These are phyloP conservation scores for Ctena decussata DNA, from an alignment of 2,888 invertebrate species.

Conservation along the genomic window DNA sequence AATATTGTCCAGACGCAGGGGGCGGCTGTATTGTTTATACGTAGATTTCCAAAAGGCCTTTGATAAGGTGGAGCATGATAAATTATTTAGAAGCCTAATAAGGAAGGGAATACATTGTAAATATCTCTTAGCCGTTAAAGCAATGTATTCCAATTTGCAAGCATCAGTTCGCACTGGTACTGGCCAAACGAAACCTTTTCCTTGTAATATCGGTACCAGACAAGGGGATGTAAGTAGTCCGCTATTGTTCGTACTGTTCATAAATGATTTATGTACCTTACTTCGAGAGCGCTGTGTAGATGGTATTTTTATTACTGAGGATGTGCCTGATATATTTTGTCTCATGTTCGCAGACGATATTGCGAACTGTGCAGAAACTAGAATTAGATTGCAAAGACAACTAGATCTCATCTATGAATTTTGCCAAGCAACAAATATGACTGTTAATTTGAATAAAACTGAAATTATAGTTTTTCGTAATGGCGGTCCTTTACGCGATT, in stretches of 20 bases:
- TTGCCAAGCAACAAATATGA: neutral
- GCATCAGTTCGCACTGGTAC: neutral
- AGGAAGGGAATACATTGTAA: constrained; percentile 27
- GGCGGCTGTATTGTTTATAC: constrained; percentile 32
- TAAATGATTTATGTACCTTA: constrained; percentile 8
- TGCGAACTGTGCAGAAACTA: constrained; percentile 20
- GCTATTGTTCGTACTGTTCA: neutral
- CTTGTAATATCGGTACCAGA: neutral
- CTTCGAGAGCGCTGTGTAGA: neutral
- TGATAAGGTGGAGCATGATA: constrained; percentile 27
- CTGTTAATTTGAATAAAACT: neutral
- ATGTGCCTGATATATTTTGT: constrained; percentile 24
- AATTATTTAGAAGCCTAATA: constrained; percentile 25
- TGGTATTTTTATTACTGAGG: neutral
- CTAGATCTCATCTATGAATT: neutral
- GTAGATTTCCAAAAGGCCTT: constrained; percentile 45
- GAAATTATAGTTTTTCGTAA: constrained; percentile 13
- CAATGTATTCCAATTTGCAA: neutral
- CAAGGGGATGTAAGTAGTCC: constrained; percentile 11
- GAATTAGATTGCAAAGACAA: neutral
- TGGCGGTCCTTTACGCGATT: neutral
- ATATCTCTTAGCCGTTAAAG: constrained; percentile 4
- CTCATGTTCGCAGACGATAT: no score
- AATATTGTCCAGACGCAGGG: constrained; percentile 21
- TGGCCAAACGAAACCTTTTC: neutral